Base-by-base conservation (phyloP, 1,140 invertebrate species). In the Pristionchus pacificus region DNA sequence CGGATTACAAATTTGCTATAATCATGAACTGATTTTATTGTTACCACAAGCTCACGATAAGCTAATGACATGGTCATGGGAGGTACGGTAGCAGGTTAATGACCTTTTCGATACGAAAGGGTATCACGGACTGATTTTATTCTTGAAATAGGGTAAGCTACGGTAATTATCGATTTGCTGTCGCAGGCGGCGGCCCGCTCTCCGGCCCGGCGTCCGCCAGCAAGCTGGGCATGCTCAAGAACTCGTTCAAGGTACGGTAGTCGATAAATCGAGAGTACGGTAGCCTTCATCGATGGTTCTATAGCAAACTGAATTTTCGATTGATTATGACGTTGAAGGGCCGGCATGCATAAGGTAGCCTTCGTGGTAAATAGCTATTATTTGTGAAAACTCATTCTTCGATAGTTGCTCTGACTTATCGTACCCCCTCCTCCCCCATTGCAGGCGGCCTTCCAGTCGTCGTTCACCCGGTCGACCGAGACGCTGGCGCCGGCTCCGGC, bases 391-490 rank as follows among this genome's bases (percentile, higher is more conserved):
- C n/a, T n/a, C n/a, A n/a, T n/a, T n/a, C n/a, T n/a, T n/a, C n/a
- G n/a, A n/a, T n/a, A n/a, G n/a, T n/a, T n/a, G n/a, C n/a, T n/a
- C n/a, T n/a, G n/a, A n/a, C n/a, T 29, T 55, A 28, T 24, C 25
- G 1, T 59, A 19, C 31, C 1, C 29, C n/a, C 29, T 27, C 28
- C 33, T 24, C 24, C 14, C 14, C 10, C 1, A 2, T 61, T 72
- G 60, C 24, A 73, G 71, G 62, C 61, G 59, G 68, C 71, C 0
- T 73, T 73, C 60, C 49, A 33, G 33, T 72, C 75, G 24, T 60
- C 62, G 24, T 66, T 60, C 27, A 29, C 60, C 58, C 60, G 31
- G 14, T 31, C 61, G n/a, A 72, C 64, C 24, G 63, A 72, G 59
- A 69, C 33, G 38, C 66, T 65, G n/a, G 63, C 60, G 1, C 64